These are phyloP conservation scores for Thamnaconus septentrionalis DNA, from an alignment of 2,113 vertebrate genomes.

Conservation along the genomic window DNA sequence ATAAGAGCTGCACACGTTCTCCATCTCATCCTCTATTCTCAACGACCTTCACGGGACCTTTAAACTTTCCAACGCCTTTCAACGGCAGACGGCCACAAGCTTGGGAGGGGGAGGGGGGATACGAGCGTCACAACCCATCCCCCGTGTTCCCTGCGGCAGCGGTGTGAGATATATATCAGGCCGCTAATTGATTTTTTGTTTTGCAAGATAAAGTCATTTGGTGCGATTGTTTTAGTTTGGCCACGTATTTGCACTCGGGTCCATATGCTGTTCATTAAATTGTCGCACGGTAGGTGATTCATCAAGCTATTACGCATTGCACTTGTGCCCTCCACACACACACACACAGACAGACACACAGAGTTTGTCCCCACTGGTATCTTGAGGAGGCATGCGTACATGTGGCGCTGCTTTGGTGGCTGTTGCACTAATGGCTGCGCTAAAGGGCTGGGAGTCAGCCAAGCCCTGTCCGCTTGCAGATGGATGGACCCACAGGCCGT, in stretches of 20 bases:
- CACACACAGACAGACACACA: neutral
- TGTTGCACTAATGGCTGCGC: conserved; percentile 48
- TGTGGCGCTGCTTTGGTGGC: conserved; percentile 42
- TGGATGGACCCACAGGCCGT: conserved; percentile 36
- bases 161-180: conserved; percentile 35
- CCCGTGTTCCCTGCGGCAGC: neutral
- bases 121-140: too few species aligned
- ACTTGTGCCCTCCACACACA: conserved; percentile 23
- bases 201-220: conserved; percentile 57
- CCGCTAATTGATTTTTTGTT: conserved; percentile 59
- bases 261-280: conserved; percentile 60
- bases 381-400: conserved; percentile 29
- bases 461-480: conserved; percentile 50
- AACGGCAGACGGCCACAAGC: conserved; percentile 25
- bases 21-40: conserved; percentile 29
- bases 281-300: conserved; percentile 51
- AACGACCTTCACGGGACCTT: conserved; percentile 50
- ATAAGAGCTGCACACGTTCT: neutral
- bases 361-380: conserved; percentile 26
- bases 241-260: conserved; percentile 38
- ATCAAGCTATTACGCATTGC: conserved; percentile 63
- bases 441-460: conserved; percentile 55
- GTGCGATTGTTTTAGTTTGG: conserved; percentile 45
- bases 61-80: conserved; percentile 4
- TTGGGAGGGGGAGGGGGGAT: too few species aligned